Evolutionary conservation across 2,113 vertebrate genomes (phyloP).

Genomic region (Salvelinus alpinus): DNA sequence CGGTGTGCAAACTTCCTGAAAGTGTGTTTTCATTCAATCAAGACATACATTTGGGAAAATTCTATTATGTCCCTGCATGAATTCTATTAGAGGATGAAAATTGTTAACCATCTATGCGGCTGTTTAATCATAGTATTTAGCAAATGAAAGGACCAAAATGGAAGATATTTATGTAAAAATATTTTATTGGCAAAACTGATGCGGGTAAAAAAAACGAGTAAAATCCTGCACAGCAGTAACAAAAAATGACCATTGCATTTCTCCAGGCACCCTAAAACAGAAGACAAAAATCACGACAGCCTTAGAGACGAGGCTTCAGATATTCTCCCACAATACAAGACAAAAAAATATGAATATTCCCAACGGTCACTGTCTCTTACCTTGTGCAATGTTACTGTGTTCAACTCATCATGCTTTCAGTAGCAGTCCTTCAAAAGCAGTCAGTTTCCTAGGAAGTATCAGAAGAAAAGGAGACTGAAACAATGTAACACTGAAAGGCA

Average conservation of each 20-base stretch:
- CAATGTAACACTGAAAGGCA: not conserved
- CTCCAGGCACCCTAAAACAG: not conserved
- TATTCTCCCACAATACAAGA: not conserved
- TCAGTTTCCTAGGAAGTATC: not conserved
- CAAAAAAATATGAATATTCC: no score
- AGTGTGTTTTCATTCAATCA: no score
- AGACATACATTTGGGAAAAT: no score
- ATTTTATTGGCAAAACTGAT: slow-evolving; percentile 40
- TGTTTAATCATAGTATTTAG: no score
- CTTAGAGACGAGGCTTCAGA: not conserved
- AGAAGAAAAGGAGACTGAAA: not conserved
- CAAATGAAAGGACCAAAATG: no score
- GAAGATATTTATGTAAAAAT: slow-evolving; percentile 14
- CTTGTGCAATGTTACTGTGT: not conserved
- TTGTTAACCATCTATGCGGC: no score
- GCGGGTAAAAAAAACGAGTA: not conserved
- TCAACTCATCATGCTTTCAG: not conserved
- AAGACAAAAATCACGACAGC: not conserved
- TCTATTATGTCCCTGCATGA: no score
- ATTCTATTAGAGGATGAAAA: no score
- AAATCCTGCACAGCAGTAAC: slow-evolving; percentile 1
- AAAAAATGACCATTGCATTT: not conserved
- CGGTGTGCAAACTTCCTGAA: no score
- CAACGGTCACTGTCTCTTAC: not conserved
- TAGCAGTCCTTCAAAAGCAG: not conserved